Percentiles rank a stretch among this genome's conserved stretches.
These are phyloP conservation scores for Cinclus cinclus DNA, from an alignment of 2,113 vertebrate species.

Conservation along the genomic window DNA sequence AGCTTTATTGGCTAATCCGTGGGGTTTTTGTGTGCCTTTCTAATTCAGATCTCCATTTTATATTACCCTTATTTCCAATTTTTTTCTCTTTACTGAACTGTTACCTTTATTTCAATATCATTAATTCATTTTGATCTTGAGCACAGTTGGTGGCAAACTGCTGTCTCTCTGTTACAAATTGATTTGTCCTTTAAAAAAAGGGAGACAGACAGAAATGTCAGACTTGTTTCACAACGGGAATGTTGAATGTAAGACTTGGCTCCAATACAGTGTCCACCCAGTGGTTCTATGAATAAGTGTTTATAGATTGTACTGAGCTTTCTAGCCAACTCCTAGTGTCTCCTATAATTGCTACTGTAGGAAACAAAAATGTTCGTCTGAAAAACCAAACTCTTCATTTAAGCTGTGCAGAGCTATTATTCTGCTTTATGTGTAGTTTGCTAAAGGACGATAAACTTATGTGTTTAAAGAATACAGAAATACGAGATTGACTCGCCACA, in stretches of 20 bases:
- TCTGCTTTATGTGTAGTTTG: constrained; percentile 60
- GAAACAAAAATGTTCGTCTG: constrained; percentile 77
- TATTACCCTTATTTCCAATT: neutral
- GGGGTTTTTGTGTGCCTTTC: neutral
- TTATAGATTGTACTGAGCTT: constrained; percentile 75
- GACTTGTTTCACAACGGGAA: constrained; percentile 68
- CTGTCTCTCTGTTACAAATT: constrained; percentile 46
- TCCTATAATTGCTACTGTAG: constrained; percentile 83
- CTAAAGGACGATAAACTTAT: constrained; percentile 56
- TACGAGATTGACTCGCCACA: neutral
- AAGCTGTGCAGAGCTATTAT: constrained; percentile 52
- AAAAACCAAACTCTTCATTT: constrained; percentile 67
- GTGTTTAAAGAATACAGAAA: constrained; percentile 21
- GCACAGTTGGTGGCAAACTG: constrained; percentile 63
- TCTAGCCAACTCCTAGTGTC: constrained; percentile 78
- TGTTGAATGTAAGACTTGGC: constrained; percentile 63
- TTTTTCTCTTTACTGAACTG: constrained; percentile 8
- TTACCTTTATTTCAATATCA: constrained; percentile 41
- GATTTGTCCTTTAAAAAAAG: constrained; percentile 53
- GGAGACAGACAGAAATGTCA: constrained; percentile 50
- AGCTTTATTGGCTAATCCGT: neutral
- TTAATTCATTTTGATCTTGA: constrained; percentile 51
- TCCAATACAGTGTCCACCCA: constrained; percentile 61
- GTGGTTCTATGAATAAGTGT: constrained; percentile 75
- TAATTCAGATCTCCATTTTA: neutral